Evolutionary conservation across 2,888 invertebrate genomes (phyloP).

Genomic region (Troides helena): DNA sequence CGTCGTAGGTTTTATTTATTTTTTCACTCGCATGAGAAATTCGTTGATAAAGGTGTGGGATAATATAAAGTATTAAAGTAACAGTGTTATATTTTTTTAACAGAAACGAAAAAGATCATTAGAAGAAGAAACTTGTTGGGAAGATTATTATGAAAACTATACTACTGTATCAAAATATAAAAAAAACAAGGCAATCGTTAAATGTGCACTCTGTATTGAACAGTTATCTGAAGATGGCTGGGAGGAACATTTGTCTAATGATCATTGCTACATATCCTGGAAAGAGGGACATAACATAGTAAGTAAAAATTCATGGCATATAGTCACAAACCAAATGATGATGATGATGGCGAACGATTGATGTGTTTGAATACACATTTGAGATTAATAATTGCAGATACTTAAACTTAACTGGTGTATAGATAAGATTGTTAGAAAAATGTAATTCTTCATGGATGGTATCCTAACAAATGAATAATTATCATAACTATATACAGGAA

Average conservation of each 20-base stretch:
- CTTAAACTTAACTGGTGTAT: too few relatives aligned
- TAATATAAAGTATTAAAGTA: not conserved
- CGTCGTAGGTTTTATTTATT: too few relatives aligned
- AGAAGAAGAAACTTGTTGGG: constrained; percentile 10
- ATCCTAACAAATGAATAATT: too few relatives aligned
- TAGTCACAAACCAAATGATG: not conserved
- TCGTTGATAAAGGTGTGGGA: not conserved
- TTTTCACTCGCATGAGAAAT: too few relatives aligned
- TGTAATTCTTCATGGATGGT: too few relatives aligned
- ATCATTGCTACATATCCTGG: constrained; percentile 52
- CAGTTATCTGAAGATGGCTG: constrained; percentile 43
- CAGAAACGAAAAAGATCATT: not conserved
- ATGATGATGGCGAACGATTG: too few relatives aligned
- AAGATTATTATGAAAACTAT: constrained; percentile 10
- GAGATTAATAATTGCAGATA: too few relatives aligned
- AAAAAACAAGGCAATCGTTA: constrained; percentile 36
- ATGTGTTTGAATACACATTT: too few relatives aligned
- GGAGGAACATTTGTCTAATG: constrained; percentile 44
- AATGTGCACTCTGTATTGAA: constrained; percentile 49
- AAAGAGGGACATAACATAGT: constrained; percentile 44
- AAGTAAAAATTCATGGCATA: constrained; percentile 36
- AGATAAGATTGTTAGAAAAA: too few relatives aligned
- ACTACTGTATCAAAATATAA: constrained; percentile 19
- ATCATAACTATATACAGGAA: too few relatives aligned
- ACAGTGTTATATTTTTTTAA: not conserved